Conservation (phyloP, 1,140 invertebrate genomes). For the Pseudachorutes palmiensis region DNA sequence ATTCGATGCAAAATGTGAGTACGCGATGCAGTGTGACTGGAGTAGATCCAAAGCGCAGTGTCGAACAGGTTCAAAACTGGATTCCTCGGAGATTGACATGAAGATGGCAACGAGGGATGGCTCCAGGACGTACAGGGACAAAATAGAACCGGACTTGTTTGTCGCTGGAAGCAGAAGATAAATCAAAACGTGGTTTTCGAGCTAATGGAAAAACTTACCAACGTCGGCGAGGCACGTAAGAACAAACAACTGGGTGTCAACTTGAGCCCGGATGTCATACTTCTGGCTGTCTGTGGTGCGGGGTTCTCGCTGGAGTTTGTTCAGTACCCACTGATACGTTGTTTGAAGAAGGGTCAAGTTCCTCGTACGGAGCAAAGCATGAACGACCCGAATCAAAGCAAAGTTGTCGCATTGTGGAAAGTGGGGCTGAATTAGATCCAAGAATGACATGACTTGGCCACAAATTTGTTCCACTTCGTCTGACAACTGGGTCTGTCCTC, state of each 20-base stretch:
- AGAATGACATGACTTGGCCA: constrained; percentile 9
- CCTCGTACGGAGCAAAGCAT: constrained; percentile 23
- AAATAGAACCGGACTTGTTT: constrained; percentile 32
- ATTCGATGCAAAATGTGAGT: constrained; percentile 36
- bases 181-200: not conserved
- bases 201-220: constrained; percentile 17
- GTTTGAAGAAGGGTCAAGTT: constrained; percentile 30
- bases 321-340: constrained; percentile 25
- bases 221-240: constrained; percentile 28
- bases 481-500: constrained; percentile 12
- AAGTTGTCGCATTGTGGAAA: constrained; percentile 13
- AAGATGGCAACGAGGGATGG: constrained; percentile 32
- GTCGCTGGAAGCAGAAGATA: constrained; percentile 21
- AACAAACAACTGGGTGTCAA: constrained; percentile 16
- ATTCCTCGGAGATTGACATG: constrained; percentile 5
- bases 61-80: not conserved
- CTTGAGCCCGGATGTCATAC: not conserved
- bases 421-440: constrained; percentile 11
- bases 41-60: constrained; percentile 20
- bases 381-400: constrained; percentile 15
- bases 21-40: constrained; percentile 28
- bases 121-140: constrained; percentile 27
- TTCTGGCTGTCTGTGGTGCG: not conserved
- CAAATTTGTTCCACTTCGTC: constrained; percentile 20
- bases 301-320: constrained; percentile 1